Base-by-base conservation (phyloP, 2,888 invertebrate species). In the Eristalinus sepulchralis region DNA sequence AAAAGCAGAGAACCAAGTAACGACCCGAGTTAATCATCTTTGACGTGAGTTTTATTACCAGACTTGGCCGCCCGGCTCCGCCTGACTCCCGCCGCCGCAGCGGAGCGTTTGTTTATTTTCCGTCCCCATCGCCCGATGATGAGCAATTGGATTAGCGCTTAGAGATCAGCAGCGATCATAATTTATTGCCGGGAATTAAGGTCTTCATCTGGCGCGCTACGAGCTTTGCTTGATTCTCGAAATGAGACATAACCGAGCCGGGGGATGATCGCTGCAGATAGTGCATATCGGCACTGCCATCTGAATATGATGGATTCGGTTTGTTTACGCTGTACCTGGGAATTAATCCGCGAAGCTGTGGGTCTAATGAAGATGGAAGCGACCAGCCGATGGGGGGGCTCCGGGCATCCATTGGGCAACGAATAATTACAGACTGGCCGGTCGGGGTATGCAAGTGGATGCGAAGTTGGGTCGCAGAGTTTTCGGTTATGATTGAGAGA, bases 61-160 rank as follows among this genome's bases (percentile, higher is more conserved):
- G 72, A 27, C 47, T n/a, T 72, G 62, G 36, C 20, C 4, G 17
- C 20, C 24, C 68, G 67, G 34, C 27, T 34, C 60, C 62, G 60
- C 53, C 17, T 55, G 36, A 24, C 59, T 22, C 39, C 67, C 66
- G 34, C 72, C 66, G 34, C 72, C 20, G 9, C 13, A 20, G 6
- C 33, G 10, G 31, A 13, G 20, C 55, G 83, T 86, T 86, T 86
- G 86, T 86, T 86, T 86, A 86, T 86, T 86, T 86, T 75, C 79
- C 79, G 27, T 86, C 86, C 17, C 47, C 86, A 83, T 83, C 86
- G 79, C 75, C 82, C 86, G 60, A 67, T 83, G 86, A 86, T 86
- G 86, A 86, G 86, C 83, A 86, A 86, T 86, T 86, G 86, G 86
- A 86, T 86, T 86, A 86, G 83, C 70, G 83, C 82, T 86, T 82